Evolutionary conservation across 2,888 invertebrate genomes (phyloP), one percentile per base, ranked within the genome.

Genomic region (Lasioglossum figueresi): DNA sequence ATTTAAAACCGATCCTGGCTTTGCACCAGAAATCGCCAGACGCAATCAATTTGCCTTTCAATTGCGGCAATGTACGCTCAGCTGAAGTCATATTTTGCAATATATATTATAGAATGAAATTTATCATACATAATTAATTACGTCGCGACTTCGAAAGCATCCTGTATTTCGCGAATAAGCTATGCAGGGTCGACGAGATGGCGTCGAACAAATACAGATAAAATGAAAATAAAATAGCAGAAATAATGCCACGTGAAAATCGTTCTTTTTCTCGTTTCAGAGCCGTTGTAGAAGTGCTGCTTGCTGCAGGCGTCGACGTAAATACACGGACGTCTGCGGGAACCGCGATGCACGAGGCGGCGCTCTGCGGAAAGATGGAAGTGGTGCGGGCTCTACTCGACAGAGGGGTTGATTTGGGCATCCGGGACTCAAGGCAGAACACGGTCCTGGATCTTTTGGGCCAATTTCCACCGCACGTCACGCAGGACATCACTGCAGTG

Each of bases 341-440:
- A 0, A 98, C 98, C 10, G 98, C 99, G 0, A 96, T 99, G 86
- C 99, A 99, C 95, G 99, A 99, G 94, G 99, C 99, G 0, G 98
- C 98, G 0, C 96, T 98, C 40, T 98, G 97, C 94, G 99, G 99
- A 31, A 98, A 99, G 95, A 97, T 98, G 89, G 97, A 98, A 83
- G 98, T 99, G 31, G 98, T 98, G 37, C 96, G 97, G 79, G 96
- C 98, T 0, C 96, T 99, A 56, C 95, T 99, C 27, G 97, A 97
- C 86, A 96, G 97, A 90, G 98, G 98, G 1, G 98, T 98, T 34
- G 98, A 99, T 94, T 96, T 98, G 68, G 96, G 96, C 85, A 97
- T 98, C 71, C 96, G 97, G 40, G 98, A 99, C 94, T 96, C 96
- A 14, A 96, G 97, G 88, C 97, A 97, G 82, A 97, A 97, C 94